A percentile compares a stretch with the other conserved stretches of the same genome.
Conservation (phyloP, 2,888 invertebrate species). For the Capitulum mitella region DNA sequence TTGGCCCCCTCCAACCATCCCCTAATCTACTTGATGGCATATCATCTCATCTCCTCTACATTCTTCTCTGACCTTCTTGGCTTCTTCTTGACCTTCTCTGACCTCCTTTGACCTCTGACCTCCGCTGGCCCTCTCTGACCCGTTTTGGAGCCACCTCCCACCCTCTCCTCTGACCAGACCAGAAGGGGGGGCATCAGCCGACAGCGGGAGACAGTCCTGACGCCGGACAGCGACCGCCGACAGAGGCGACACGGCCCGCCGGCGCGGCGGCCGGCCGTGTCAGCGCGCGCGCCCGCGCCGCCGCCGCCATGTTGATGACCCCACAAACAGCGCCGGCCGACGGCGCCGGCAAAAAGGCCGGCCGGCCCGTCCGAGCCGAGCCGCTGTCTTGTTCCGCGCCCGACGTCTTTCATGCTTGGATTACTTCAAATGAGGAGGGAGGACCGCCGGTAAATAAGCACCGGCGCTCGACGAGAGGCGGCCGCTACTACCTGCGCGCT, state of each 20-base stretch:
- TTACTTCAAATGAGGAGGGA: conserved; percentile 20
- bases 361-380: neutral
- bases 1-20: too few relatives aligned
- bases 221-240: neutral
- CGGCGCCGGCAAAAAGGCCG: neutral
- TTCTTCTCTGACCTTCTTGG: too few relatives aligned
- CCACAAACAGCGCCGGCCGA: conserved; percentile 2
- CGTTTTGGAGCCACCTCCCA: too few relatives aligned
- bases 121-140: neutral
- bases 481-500: neutral
- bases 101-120: neutral
- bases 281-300: neutral
- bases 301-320: neutral
- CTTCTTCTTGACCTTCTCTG: too few relatives aligned
- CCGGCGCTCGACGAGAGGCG: neutral
- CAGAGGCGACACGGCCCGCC: neutral
- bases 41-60: too few relatives aligned
- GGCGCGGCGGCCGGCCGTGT: neutral
- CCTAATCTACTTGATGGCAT: too few relatives aligned
- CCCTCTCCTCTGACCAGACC: too few relatives aligned
- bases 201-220: neutral
- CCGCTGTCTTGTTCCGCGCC: neutral
- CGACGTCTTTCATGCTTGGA: conserved; percentile 19
- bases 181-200: neutral
- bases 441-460: neutral